Conservation (phyloP, 2,888 invertebrate species). For the Cataglyphis livida region DNA sequence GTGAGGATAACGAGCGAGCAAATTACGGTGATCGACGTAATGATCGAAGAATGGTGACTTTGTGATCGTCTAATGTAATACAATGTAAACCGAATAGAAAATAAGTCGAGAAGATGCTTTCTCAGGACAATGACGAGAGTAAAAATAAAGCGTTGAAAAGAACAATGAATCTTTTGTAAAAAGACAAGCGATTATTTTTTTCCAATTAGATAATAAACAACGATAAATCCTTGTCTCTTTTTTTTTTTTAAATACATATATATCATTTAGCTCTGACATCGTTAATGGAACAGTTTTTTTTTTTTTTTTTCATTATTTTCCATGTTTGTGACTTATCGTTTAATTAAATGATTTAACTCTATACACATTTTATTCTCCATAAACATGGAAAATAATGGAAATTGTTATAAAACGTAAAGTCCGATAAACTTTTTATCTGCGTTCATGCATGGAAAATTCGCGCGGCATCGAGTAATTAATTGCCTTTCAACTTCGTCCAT, state of each 20-base stretch:
- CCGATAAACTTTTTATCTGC: conserved; percentile 15
- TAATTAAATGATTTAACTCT: conserved; percentile 14
- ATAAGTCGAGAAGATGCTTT: conserved; percentile 24
- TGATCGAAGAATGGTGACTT: conserved; percentile 57
- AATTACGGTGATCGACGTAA: conserved; percentile 64
- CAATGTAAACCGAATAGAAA: conserved; percentile 40
- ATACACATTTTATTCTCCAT: background rate
- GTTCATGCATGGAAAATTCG: conserved; percentile 1
- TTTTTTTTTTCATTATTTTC: background rate
- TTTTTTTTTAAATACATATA: background rate
- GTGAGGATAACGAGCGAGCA: conserved; percentile 63
- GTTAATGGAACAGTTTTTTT: background rate
- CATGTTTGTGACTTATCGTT: conserved; percentile 9
- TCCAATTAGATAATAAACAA: background rate
- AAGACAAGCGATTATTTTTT: conserved; percentile 35
- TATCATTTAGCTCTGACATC: background rate
- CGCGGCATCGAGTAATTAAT: conserved; percentile 42
- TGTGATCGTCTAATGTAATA: conserved; percentile 53
- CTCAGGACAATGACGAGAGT: conserved; percentile 25
- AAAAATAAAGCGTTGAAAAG: conserved; percentile 39
- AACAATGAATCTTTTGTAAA: conserved; percentile 28
- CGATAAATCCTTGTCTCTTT: conserved; percentile 2
- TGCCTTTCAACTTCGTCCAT: conserved; percentile 49
- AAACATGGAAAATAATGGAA: background rate
- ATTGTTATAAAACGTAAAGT: background rate